Conservation (phyloP, 2,797 vertebrate genomes). For the Prionace glauca region DNA sequence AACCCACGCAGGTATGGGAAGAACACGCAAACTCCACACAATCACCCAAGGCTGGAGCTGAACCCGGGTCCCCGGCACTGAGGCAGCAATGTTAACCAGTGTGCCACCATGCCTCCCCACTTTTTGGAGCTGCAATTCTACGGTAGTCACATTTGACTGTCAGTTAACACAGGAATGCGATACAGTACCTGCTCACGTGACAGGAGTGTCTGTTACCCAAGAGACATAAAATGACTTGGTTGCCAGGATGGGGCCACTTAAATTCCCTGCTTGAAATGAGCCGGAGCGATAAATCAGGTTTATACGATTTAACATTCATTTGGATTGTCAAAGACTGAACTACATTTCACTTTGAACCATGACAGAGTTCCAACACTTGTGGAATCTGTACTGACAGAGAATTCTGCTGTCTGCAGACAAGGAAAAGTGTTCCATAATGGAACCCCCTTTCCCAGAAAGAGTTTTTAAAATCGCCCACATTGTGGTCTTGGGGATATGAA, state of each 20-base stretch:
- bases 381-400: background rate
- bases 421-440: background rate
- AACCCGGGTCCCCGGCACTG: no score
- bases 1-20: no score
- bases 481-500: background rate
- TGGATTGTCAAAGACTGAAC: background rate
- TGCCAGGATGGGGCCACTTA: background rate
- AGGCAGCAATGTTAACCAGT: no score
- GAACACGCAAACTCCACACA: no score
- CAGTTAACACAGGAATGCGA: background rate
- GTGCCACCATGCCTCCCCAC: no score
- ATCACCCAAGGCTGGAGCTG: no score
- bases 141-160: slow-evolving; percentile 22
- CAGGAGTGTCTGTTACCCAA: background rate
- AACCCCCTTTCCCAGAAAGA: background rate
- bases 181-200: background rate
- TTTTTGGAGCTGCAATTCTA: background rate
- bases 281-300: background rate
- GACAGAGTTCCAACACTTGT: background rate
- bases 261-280: slow-evolving; percentile 3
- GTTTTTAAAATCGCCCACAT: background rate
- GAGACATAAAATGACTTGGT: background rate
- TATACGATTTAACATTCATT: background rate
- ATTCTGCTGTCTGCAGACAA: background rate
- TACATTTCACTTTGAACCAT: background rate